phyloP scores from a whole-genome alignment of 2,797 vertebrate species.

The Chaetodon trifasciatus region DNA sequence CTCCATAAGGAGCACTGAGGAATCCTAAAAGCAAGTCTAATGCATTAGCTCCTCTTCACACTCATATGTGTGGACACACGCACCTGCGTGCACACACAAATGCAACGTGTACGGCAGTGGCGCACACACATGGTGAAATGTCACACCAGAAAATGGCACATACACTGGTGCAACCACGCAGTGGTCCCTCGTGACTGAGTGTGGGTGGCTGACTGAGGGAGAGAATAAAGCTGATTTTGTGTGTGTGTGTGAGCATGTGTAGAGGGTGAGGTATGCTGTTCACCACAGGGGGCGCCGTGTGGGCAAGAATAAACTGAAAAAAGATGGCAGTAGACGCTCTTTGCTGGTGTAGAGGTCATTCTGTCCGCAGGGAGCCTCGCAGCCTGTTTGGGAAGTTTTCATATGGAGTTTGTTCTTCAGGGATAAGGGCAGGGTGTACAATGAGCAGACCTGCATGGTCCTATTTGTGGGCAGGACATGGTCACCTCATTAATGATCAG shows the following conservation, averaged over 20 bases:
- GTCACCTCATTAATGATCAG: neutral
- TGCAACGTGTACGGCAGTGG: constrained; percentile 6
- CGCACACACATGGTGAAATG: constrained; percentile 34
- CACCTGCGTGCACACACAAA: constrained; percentile 3
- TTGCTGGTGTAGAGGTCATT: constrained; percentile 43
- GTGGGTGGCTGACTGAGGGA: constrained; percentile 73
- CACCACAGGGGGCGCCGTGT: constrained; percentile 52
- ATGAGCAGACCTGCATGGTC: neutral
- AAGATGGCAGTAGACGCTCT: constrained; percentile 34
- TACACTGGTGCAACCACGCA: constrained; percentile 44
- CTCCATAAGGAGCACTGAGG: constrained; percentile 48
- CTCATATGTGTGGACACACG: constrained; percentile 2
- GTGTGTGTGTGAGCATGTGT: constrained; percentile 30
- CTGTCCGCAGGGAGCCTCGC: constrained; percentile 35
- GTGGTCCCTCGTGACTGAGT: constrained; percentile 52
- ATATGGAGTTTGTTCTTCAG: neutral
- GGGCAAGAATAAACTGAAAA: constrained; percentile 44
- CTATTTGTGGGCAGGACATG: neutral
- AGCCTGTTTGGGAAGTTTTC: constrained; percentile 37
- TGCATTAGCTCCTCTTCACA: constrained; percentile 57
- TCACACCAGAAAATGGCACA: constrained; percentile 55
- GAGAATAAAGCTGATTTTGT: constrained; percentile 52
- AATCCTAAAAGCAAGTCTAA: constrained; percentile 62
- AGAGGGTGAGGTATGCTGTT: constrained; percentile 53
- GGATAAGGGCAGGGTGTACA: neutral